Conservation (phyloP, 2,797 vertebrate species). For the Adrianichthys oophorus region DNA sequence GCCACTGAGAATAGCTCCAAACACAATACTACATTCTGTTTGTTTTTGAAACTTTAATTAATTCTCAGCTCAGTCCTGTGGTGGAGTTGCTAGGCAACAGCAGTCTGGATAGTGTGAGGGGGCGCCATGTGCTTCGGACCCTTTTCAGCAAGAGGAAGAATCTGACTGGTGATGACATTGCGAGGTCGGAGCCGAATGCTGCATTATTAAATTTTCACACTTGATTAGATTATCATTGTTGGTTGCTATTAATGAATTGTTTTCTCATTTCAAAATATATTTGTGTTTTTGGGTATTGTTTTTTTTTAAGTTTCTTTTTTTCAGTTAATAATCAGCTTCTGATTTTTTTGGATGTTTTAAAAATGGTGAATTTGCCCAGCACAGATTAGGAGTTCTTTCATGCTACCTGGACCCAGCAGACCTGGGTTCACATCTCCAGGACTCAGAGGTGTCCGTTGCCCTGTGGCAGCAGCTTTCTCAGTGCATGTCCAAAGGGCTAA, state of each 20-base stretch:
- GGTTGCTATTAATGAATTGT: not conserved
- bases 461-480: constrained; percentile 82
- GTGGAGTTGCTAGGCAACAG: constrained; percentile 81
- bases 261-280: not conserved
- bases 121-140: constrained; percentile 83
- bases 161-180: constrained; percentile 75
- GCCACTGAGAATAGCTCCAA: constrained; percentile 1
- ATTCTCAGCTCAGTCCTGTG: constrained; percentile 81
- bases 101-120: constrained; percentile 84
- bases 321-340: not conserved
- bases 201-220: not conserved
- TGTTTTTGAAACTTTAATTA: constrained; percentile 6
- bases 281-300: too few relatives aligned
- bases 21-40: not conserved
- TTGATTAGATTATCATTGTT: not conserved
- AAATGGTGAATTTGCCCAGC: not conserved
- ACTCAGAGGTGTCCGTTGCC: constrained; percentile 66
- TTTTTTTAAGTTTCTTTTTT: not conserved
- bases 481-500: constrained; percentile 82
- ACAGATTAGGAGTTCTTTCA: constrained; percentile 82
- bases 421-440: constrained; percentile 75
- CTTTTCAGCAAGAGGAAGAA: constrained; percentile 78
- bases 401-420: constrained; percentile 87
- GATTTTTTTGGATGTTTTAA: not conserved
- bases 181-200: constrained; percentile 69